These are phyloP conservation scores for Doryteuthis pealeii DNA, from an alignment of 1,140 invertebrate genomes.

Conservation along the genomic window DNA sequence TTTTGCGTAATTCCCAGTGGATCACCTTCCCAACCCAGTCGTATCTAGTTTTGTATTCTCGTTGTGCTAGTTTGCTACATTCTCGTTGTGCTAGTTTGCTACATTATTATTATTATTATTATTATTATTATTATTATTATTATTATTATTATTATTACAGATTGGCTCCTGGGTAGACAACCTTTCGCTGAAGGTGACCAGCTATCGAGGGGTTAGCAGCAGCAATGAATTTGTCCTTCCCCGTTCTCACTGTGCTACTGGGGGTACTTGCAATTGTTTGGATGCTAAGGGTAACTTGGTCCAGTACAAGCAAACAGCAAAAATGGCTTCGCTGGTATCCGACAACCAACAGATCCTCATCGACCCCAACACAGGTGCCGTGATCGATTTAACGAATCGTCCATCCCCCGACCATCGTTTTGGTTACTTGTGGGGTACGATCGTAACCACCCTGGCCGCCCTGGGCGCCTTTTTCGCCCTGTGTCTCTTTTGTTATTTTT, in stretches of 20 bases:
- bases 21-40: too few relatives aligned
- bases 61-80: too few relatives aligned
- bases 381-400: slow-evolving; percentile 37
- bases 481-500: slow-evolving; percentile 61
- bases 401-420: slow-evolving; percentile 52
- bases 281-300: slow-evolving; percentile 20
- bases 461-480: slow-evolving; percentile 55
- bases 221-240: slow-evolving; percentile 23
- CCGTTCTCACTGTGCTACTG: slow-evolving; percentile 39
- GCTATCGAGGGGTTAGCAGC: slow-evolving; percentile 30
- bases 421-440: slow-evolving; percentile 58
- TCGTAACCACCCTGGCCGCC: slow-evolving; percentile 54
- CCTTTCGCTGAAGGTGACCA: slow-evolving; percentile 22
- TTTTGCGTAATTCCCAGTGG: too few relatives aligned
- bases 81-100: too few relatives aligned
- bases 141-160: slow-evolving; percentile 29
- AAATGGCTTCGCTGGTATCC: slow-evolving; percentile 25
- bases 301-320: slow-evolving; percentile 2
- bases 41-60: too few relatives aligned
- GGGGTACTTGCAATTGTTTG: slow-evolving; percentile 43
- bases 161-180: slow-evolving; percentile 37
- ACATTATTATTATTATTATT: too few relatives aligned
- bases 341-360: slow-evolving; percentile 45
- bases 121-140: not conserved
- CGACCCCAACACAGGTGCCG: slow-evolving; percentile 45